Evolutionary conservation across 2,797 vertebrate species (phyloP), one percentile per base, ranked within the genome.

Genomic region (Clarias fuscus): DNA sequence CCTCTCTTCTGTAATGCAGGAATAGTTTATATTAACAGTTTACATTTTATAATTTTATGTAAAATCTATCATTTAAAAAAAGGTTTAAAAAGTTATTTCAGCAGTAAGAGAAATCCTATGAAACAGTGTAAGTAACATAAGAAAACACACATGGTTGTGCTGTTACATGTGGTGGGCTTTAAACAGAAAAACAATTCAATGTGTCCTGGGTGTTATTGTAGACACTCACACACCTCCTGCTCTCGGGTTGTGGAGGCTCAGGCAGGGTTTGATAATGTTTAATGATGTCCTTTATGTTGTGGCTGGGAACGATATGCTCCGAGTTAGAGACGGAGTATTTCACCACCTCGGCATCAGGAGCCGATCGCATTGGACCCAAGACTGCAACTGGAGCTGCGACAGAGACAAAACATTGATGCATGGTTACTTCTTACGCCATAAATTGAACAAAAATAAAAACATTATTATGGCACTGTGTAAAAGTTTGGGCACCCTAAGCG

Each of bases 281-380:
- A 91, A 99, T 97, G 24, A 99, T 99, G 86, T 96, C 96, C 91
- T 96, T 96, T 90, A 99, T 96, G 89, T 97, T 96, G 17, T 97
- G 96, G 0, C 97, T 97, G 83, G 98, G 97, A 75, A 96, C 90
- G 0, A 97, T 90, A 87, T 96, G 95, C 88, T 98, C 97, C 0
- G 95, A 92, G 82, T 95, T 92, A 64, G 92, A 93, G 6, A 92
- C 88, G 0, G 97, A 97, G 86, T 97, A 95, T 76, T 91, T 96
- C 90, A 98, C 96, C 40, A 95, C 93, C 37, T 97, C 97, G 0
- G 86, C 56, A 87, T 83, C 94, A 92, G 92, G 89, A 94, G 95
- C 86, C 18, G 68, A 15, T 1, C 68, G 84, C 87, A 89, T 89
- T 6, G 91, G 93, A 88, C 91, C 59, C 0, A 90, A 92, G 37